Conservation (phyloP, 2,113 vertebrate genomes). For the Ophiodon elongatus region DNA sequence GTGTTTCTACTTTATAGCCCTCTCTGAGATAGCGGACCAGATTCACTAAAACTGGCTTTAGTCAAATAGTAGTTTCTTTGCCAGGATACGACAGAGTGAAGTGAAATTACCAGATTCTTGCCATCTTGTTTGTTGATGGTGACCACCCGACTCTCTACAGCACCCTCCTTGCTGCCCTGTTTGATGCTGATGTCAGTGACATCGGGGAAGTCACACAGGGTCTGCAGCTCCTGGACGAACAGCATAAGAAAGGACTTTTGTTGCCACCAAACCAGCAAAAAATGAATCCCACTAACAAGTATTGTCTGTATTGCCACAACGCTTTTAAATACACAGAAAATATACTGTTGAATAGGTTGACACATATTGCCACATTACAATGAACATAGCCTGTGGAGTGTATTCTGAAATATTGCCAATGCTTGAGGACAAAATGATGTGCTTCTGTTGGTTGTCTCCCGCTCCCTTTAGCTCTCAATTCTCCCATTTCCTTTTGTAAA, state of each 20-base stretch:
- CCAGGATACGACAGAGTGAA: not conserved
- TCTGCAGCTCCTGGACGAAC: conserved; percentile 89
- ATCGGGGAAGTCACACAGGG: conserved; percentile 95
- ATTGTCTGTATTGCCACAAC: not conserved
- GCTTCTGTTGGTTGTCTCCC: not conserved
- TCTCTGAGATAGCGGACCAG: too few relatives aligned
- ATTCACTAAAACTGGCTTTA: not conserved
- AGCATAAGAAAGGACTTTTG: not conserved
- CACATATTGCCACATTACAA: conserved; percentile 1
- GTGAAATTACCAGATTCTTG: conserved; percentile 89
- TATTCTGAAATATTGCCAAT: not conserved
- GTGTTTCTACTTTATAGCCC: not conserved
- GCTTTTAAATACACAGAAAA: not conserved
- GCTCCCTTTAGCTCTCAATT: not conserved
- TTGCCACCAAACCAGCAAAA: not conserved
- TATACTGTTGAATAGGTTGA: not conserved
- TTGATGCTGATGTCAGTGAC: conserved; percentile 96
- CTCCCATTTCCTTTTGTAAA: not conserved
- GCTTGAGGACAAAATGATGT: not conserved
- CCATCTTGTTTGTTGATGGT: conserved; percentile 95
- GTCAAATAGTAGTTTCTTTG: not conserved
- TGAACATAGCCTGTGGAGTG: not conserved
- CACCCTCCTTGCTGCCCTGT: conserved; percentile 91
- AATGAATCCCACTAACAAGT: not conserved
- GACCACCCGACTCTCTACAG: conserved; percentile 92